These are phyloP conservation scores for Tonatia bakeri DNA, from an alignment of 2,113 vertebrate species.

Conservation along the genomic window DNA sequence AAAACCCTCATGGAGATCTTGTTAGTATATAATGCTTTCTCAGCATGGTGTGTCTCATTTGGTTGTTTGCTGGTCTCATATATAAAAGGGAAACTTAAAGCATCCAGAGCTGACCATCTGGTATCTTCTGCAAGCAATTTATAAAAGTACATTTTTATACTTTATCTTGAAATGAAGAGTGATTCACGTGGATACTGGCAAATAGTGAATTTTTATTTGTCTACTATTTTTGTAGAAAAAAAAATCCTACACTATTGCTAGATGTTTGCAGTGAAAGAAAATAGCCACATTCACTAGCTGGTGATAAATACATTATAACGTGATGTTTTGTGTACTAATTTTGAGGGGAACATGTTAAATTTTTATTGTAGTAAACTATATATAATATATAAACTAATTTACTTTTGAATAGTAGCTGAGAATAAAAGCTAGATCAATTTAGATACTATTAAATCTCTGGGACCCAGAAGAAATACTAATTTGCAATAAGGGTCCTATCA, in stretches of 20 bases:
- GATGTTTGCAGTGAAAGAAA: neutral
- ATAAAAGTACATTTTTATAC: neutral
- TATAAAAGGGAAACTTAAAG: neutral
- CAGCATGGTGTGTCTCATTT: neutral
- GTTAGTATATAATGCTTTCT: neutral
- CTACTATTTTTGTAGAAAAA: neutral
- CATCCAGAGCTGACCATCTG: neutral
- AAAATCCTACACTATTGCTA: neutral
- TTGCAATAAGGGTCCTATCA: neutral
- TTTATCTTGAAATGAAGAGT: neutral
- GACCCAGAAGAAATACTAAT: neutral
- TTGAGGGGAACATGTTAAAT: neutral
- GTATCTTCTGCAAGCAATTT: neutral
- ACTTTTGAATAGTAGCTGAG: slow-evolving; percentile 6
- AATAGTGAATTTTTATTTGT: neutral
- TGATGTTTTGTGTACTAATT: neutral
- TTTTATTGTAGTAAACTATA: neutral
- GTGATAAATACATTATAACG: neutral
- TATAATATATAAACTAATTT: neutral
- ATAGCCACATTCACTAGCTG: neutral
- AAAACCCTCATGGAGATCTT: neutral
- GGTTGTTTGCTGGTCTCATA: neutral
- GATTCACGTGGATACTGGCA: neutral
- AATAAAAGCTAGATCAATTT: neutral
- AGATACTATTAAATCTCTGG: neutral